Evolutionary conservation across 2,113 vertebrate genomes (phyloP), one percentile per base, ranked within the genome.

Genomic region (Mormoops blainvillei): DNA sequence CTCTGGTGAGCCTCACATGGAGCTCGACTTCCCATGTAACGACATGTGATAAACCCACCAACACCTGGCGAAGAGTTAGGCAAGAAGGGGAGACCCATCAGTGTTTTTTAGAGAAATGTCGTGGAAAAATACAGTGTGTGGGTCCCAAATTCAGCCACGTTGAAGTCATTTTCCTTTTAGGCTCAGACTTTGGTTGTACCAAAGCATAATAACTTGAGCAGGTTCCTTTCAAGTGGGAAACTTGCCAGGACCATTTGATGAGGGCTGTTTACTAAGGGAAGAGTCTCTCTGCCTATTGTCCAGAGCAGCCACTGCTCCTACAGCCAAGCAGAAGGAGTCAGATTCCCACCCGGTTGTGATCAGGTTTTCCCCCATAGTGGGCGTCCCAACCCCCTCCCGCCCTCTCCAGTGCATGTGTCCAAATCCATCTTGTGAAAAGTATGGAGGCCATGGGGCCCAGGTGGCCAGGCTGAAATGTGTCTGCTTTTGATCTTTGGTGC

Each of bases 401-500:
- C 93, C 82, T 94, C 90, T 50, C 89, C 61, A 95, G 7, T 50
- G 92, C 94, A 82, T 70, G 41, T 91, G 95, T 97, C 97, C 97
- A 96, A 94, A 92, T 93, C 91, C 56, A 84, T 93, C 96, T 97
- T 90, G 70, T 91, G 90, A 3, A 56, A 95, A 84, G 7, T 41
- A 0, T n/a, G 91, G 58, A n/a, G 4, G 88, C 67, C 80, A 2
- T 38, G 1, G 24, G 83, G 36, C 94, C 70, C 88, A 96, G 80
- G 91, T 91, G 74, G 65, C 56, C 92, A 65, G 87, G 92, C 97
- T 97, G 94, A 90, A 94, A 84, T 93, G 50, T 78, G 73, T 96
- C 93, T 90, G 93, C 94, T 97, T 92, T 45, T 28, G 92, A 31
- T 81, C 84, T 96, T 67, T 38, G 26, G 65, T 86, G 56, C 95